Evolutionary conservation across 2,113 vertebrate species (phyloP), one percentile per base, ranked within the genome.

Genomic region (Percina caprodes): DNA sequence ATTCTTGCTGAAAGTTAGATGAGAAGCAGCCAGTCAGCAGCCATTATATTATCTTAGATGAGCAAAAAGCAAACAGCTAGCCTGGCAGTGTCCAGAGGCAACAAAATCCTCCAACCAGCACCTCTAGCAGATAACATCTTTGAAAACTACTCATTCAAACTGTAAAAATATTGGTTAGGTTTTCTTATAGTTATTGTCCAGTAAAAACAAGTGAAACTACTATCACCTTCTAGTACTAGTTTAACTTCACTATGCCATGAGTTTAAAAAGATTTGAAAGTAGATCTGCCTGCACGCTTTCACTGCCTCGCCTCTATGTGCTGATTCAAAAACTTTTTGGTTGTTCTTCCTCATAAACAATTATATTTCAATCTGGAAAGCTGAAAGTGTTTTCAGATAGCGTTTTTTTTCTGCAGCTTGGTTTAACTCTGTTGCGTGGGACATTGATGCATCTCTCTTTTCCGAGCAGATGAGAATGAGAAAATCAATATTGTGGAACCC

Each of bases 401-500:
- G 0, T n/a, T 18, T 39, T 18, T 48, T 45, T 56, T 48, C 66
- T 65, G 60, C 14, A 16, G 24, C 48, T 61, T 30, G 26, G 42
- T 65, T 61, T 16, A 56, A 35, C 42, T 56, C 23, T 54, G 55
- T 12, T 74, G 26, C 16, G 14, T 49, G 26, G 24, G 18, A 74
- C 33, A 2, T 11, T 35, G 13, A 75, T 54, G 21, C 60, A 51
- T 56, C 56, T 68, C 21, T 15, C 63, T 76, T 58, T 76, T 77
- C 51, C 3, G 15, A 60, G 69, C 58, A 70, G 42, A 83, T 77
- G 33, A 76, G 49, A 79, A 77, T 62, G 19, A 56, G 5, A 76
- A 84, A 83, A 74, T 80, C 15, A 82, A 88, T 85, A 86, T 69
- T 71, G 56, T 69, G 60, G 12, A 56, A 72, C 30, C 73, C 1